Percentiles rank a stretch among this genome's conserved stretches.
phyloP scores from a whole-genome alignment of 2,888 invertebrate genomes.

The Tanypteryx hageni region DNA sequence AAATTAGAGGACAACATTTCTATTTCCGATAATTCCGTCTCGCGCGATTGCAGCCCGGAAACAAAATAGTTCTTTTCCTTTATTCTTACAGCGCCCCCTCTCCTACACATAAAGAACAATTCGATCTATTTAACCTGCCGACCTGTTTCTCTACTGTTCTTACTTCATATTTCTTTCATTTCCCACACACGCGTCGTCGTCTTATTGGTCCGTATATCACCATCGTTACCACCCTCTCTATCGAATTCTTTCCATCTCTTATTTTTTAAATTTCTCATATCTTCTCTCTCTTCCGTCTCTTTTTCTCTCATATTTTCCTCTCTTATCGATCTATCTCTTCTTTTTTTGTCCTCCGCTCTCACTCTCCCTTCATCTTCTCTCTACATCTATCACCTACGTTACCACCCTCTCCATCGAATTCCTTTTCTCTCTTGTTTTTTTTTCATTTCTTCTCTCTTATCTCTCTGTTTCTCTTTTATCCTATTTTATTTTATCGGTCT shows the following conservation, averaged over 20 bases:
- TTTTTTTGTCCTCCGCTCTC: background rate
- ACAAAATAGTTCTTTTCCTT: background rate
- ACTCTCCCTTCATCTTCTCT: background rate
- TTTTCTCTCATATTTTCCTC: background rate
- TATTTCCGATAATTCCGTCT: background rate
- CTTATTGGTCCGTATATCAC: constrained; percentile 10
- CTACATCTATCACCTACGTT: no score
- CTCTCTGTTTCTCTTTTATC: background rate
- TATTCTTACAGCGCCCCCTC: background rate
- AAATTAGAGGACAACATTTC: background rate
- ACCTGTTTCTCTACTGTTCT: background rate
- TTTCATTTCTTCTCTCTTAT: background rate
- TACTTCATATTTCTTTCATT: background rate
- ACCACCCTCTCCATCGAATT: no score
- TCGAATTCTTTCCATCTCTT: background rate
- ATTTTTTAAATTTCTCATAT: background rate
- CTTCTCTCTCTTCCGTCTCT: background rate
- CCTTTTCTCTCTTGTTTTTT: background rate
- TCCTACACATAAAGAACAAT: background rate
- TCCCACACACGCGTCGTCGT: background rate
- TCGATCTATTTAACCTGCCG: background rate
- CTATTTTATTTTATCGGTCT: no score
- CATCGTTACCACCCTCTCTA: background rate
- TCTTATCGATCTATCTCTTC: no score
- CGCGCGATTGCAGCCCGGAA: background rate